Conservation (phyloP, 2,888 invertebrate genomes). For the Himalopsyche japonica region DNA sequence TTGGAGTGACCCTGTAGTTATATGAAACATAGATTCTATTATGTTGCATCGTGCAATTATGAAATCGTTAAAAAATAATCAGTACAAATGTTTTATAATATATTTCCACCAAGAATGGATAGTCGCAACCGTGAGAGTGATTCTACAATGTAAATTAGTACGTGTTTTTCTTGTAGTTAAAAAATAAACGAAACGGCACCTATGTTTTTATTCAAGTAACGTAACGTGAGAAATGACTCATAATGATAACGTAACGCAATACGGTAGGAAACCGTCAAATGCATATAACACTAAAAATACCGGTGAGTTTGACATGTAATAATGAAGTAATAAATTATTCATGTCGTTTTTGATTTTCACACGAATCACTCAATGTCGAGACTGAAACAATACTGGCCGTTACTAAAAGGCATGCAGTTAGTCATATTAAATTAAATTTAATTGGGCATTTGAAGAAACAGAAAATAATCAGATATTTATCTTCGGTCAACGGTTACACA, state of each 20-base stretch:
- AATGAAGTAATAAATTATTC: neutral
- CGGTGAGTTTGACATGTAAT: neutral
- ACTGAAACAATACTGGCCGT: constrained; percentile 19
- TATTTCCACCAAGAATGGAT: too few species aligned
- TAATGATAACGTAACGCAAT: neutral
- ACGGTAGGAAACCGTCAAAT: neutral
- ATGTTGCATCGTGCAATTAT: too few species aligned
- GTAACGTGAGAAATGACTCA: neutral
- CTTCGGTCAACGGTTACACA: too few species aligned
- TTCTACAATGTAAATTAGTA: neutral
- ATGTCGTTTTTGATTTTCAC: neutral
- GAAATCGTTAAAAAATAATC: too few species aligned
- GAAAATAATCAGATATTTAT: too few species aligned
- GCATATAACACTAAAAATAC: neutral
- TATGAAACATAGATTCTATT: too few species aligned
- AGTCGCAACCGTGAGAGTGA: too few species aligned
- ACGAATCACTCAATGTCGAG: neutral
- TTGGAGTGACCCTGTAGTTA: too few species aligned
- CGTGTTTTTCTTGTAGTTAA: neutral
- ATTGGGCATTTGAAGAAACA: too few species aligned
- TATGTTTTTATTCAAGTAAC: neutral
- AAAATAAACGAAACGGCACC: neutral
- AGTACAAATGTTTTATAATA: too few species aligned
- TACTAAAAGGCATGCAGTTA: neutral
- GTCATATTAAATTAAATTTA: too few species aligned